These are phyloP conservation scores for Odontocolon sp. DNA, from an alignment of 2,888 invertebrate genomes.

Conservation along the genomic window DNA sequence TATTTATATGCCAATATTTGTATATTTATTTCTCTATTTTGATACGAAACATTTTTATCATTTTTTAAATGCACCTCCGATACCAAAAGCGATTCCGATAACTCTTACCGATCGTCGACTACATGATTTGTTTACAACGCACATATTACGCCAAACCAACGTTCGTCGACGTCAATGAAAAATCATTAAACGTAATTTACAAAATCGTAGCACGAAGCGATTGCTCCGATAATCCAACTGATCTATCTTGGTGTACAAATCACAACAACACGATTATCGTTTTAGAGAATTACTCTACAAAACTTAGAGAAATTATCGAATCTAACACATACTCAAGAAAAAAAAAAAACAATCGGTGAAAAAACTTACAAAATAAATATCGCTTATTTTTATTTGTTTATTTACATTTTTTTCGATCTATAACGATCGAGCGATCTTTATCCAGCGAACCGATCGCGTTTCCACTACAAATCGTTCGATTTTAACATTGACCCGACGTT, in stretches of 20 bases:
- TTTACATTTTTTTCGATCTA: not conserved
- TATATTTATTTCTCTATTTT: too few species aligned
- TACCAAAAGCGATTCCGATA: constrained; percentile 17
- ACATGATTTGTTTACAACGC: constrained; percentile 13
- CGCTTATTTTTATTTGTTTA: not conserved
- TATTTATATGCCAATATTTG: too few species aligned
- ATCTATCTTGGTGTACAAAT: constrained; percentile 17
- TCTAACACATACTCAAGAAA: not conserved
- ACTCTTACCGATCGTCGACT: constrained; percentile 34
- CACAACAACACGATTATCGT: not conserved
- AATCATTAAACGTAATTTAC: too few species aligned
- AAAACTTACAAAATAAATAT: not conserved
- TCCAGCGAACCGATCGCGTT: too few species aligned
- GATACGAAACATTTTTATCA: too few species aligned
- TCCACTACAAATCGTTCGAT: too few species aligned
- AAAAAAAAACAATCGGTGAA: not conserved
- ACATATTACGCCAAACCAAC: constrained; percentile 13
- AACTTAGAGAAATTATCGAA: not conserved
- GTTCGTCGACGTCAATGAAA: not conserved
- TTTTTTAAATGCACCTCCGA: too few species aligned
- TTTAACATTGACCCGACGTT: too few species aligned
- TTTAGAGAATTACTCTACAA: not conserved
- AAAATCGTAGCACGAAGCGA: not conserved
- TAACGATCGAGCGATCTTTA: too few species aligned
- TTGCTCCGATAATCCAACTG: constrained; percentile 21